These are phyloP conservation scores for Calliopum simillimum DNA, from an alignment of 2,888 invertebrate species.

Conservation along the genomic window DNA sequence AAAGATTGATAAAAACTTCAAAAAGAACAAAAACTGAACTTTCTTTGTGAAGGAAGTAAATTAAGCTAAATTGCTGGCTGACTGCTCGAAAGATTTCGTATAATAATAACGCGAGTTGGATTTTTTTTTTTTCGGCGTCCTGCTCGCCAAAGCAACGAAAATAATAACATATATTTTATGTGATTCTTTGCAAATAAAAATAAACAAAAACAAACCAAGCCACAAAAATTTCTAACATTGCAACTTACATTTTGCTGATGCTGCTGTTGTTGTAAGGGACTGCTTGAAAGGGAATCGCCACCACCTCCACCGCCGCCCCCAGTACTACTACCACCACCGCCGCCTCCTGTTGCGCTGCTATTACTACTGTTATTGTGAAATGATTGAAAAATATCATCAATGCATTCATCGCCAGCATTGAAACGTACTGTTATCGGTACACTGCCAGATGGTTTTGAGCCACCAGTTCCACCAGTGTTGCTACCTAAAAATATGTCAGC, in stretches of 20 bases:
- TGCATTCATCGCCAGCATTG: constrained; percentile 66
- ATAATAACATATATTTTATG: neutral
- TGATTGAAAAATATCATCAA: constrained; percentile 65
- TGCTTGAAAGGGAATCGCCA: constrained; percentile 65
- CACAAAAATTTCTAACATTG: constrained; percentile 6
- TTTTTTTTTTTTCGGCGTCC: constrained; percentile 17
- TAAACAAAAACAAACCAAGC: neutral
- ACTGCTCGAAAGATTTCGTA: neutral
- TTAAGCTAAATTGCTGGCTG: neutral
- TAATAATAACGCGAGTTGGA: constrained; percentile 43
- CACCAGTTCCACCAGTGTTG: constrained; percentile 46
- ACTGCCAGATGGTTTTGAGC: constrained; percentile 56
- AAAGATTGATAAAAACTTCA: neutral
- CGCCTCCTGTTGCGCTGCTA: constrained; percentile 44
- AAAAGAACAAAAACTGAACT: neutral
- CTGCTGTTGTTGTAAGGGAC: constrained; percentile 59
- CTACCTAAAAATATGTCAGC: constrained; percentile 44
- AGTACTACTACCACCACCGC: constrained; percentile 46
- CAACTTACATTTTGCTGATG: constrained; percentile 42
- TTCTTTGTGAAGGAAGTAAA: neutral
- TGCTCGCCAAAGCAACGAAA: constrained; percentile 15
- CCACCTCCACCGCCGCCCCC: constrained; percentile 47
- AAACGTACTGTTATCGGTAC: constrained; percentile 66
- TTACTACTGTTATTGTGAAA: constrained; percentile 57
- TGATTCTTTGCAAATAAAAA: neutral